A percentile compares a stretch with the other conserved stretches of the same genome.
These are phyloP conservation scores for Parapsyche elsis DNA, from an alignment of 1,140 invertebrate species.

Conservation along the genomic window DNA sequence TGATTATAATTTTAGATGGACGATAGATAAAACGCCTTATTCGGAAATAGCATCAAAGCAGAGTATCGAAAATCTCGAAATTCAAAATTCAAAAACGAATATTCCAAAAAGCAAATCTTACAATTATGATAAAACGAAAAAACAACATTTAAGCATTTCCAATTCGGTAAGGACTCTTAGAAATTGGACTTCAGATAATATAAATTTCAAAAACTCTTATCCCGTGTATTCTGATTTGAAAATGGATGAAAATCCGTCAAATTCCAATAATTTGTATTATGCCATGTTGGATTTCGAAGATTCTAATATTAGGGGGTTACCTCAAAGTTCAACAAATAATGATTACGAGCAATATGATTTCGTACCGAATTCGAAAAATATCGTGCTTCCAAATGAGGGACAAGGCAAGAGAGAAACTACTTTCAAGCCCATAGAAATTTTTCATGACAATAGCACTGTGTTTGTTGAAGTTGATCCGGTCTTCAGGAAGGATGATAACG, in stretches of 20 bases:
- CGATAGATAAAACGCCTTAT: not conserved
- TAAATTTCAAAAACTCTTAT: conserved; percentile 44
- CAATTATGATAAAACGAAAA: conserved; percentile 30
- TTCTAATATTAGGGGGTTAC: conserved; percentile 20
- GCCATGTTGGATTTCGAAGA: conserved; percentile 50
- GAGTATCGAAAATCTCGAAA: not conserved
- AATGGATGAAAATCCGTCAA: not conserved
- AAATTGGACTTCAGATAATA: conserved; percentile 46
- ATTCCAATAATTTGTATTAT: conserved; percentile 47
- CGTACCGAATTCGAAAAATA: conserved; percentile 2
- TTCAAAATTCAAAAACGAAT: conserved; percentile 6
- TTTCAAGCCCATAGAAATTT: conserved; percentile 51
- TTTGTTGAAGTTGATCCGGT: conserved; percentile 12
- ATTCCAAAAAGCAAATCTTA: conserved; percentile 43
- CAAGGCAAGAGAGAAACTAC: not conserved
- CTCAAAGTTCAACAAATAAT: not conserved
- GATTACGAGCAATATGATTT: conserved; percentile 53
- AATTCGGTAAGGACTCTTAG: conserved; percentile 49
- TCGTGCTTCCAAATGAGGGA: conserved; percentile 16
- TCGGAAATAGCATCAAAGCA: not conserved
- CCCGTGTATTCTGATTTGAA: conserved; percentile 26
- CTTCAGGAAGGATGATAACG: not conserved
- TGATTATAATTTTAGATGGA: not conserved
- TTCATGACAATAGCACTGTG: conserved; percentile 42
- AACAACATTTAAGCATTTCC: conserved; percentile 28